phyloP scores from a whole-genome alignment of 2,888 invertebrate species.

The Osedax frankpressi region DNA sequence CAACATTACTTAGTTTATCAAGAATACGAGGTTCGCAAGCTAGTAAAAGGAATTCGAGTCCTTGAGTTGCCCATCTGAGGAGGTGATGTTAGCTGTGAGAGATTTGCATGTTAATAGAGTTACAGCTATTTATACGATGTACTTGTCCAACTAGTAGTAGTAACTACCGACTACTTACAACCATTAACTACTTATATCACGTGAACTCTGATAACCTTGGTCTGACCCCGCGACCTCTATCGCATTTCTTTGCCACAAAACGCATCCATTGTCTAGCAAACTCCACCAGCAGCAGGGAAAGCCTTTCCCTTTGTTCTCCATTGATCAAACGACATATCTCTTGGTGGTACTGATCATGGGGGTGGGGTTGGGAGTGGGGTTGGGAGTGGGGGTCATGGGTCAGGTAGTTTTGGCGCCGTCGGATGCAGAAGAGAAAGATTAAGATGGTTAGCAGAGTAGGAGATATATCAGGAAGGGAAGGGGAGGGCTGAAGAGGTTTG shows the following conservation, averaged over 20 bases:
- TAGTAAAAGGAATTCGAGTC: slow-evolving; percentile 70
- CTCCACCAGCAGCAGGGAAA: slow-evolving; percentile 55
- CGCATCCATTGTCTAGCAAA: slow-evolving; percentile 77
- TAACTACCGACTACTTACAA: too few species aligned
- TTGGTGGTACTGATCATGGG: slow-evolving; percentile 51
- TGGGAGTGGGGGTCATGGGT: neutral
- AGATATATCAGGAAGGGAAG: slow-evolving; percentile 49
- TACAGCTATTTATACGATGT: too few species aligned
- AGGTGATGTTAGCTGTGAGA: too few species aligned
- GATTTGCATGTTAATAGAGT: too few species aligned
- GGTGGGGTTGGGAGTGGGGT: neutral
- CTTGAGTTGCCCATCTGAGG: slow-evolving; percentile 70
- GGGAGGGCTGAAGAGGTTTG: neutral
- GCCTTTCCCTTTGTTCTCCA: slow-evolving; percentile 45
- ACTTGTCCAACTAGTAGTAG: too few species aligned
- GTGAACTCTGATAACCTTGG: slow-evolving; percentile 32
- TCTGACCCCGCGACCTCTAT: slow-evolving; percentile 50
- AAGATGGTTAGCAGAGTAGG: too few species aligned
- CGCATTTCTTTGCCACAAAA: slow-evolving; percentile 71
- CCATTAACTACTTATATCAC: neutral
- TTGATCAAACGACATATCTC: slow-evolving; percentile 59
- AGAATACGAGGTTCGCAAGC: slow-evolving; percentile 75
- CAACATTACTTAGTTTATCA: slow-evolving; percentile 60
- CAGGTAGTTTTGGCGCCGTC: too few species aligned
- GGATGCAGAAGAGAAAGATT: too few species aligned